Evolutionary conservation across 1,140 invertebrate genomes (phyloP), one percentile per base, ranked within the genome.

Genomic region (Harpegnathos saltator): DNA sequence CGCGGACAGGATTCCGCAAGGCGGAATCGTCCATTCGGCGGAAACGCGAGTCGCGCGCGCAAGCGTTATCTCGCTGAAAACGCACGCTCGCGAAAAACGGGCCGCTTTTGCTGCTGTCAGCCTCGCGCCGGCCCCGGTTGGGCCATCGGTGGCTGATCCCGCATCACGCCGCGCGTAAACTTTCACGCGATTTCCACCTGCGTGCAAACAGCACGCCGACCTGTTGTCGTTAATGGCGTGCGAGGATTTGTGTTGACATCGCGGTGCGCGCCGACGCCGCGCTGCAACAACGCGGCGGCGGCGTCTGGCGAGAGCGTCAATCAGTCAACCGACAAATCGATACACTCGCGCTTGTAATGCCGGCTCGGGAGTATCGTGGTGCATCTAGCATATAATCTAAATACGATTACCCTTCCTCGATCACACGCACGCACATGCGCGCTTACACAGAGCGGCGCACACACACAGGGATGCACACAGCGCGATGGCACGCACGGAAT

Each of bases 281-380:
- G 38, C 19, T 29, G 69, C 80, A 83, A 75, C 65, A 61, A 15
- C 44, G n/a, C 54, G 69, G 12, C 12, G 63, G n/a, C 54, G 69
- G 12, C 12, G 63, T 85, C 62, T 72, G 72, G 82, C 48, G 82
- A 63, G 73, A 56, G 66, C 62, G 72, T 78, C 84, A 83, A 77
- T 85, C 71, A 82, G 58, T 61, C 69, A 77, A 44, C 80, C 68
- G 71, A 83, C 83, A 83, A 77, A 85, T 78, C 80, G 71, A 59
- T 69, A 44, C 48, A 50, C 15, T 14, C 15, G 44, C 65, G 59
- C 12, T 52, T 48, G 75, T 69, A 69, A 68, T 48, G 66, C 50
- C 50, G 26, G 24, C 33, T 38, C 38, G 50, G 54, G n/a, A n/a
- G 56, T 44, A 75, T 19, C 56, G 29, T 44, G 24, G 44, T 44